phyloP scores from a whole-genome alignment of 1,140 invertebrate genomes.

The Agrypnia vestita region DNA sequence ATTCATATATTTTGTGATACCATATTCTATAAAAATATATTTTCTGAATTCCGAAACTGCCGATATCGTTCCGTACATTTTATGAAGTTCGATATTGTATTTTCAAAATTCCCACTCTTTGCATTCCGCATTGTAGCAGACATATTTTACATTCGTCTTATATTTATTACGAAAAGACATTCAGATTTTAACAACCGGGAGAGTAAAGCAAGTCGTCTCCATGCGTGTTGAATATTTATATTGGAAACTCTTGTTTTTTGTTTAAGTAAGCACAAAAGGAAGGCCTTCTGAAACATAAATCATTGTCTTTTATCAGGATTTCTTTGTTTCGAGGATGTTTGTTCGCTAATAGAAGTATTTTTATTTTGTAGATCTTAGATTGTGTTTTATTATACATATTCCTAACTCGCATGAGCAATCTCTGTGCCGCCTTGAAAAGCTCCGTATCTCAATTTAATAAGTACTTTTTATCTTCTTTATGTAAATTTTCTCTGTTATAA shows the following conservation, averaged over 20 bases:
- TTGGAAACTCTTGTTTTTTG: slow-evolving; percentile 38
- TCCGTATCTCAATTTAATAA: neutral
- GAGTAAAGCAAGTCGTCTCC: slow-evolving; percentile 13
- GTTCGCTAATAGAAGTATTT: slow-evolving; percentile 34
- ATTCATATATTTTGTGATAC: too few species aligned
- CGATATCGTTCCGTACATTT: slow-evolving; percentile 20
- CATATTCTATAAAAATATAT: neutral
- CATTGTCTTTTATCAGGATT: slow-evolving; percentile 26
- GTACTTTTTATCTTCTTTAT: neutral
- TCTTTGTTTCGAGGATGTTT: slow-evolving; percentile 28
- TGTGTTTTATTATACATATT: neutral
- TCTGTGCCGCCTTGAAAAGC: slow-evolving; percentile 1
- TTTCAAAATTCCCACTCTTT: neutral
- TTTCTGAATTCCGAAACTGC: neutral
- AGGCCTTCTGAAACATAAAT: slow-evolving; percentile 30
- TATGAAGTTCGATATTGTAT: slow-evolving; percentile 27
- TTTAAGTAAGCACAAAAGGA: slow-evolving; percentile 30
- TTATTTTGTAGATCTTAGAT: slow-evolving; percentile 24
- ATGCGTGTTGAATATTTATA: slow-evolving; percentile 46
- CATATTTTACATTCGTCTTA: slow-evolving; percentile 9
- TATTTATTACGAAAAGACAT: slow-evolving; percentile 21
- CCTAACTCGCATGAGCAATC: slow-evolving; percentile 12
- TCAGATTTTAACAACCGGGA: slow-evolving; percentile 22
- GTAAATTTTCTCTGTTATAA: neutral
- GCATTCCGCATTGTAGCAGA: neutral